Base-by-base conservation (phyloP, 2,888 invertebrate species). In the Agrypnus murinus region DNA sequence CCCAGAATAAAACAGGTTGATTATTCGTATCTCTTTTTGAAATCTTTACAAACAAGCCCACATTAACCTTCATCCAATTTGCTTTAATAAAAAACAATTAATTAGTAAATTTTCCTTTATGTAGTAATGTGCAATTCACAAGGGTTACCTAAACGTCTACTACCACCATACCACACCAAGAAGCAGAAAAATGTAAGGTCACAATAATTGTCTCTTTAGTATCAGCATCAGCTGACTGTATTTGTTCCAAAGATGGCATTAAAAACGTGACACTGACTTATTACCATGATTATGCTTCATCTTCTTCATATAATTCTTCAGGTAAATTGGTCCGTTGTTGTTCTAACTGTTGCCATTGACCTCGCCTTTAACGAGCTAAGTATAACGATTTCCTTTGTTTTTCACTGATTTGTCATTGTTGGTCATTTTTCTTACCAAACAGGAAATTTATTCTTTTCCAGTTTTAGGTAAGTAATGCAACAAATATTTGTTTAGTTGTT, bases 231-330 rank as follows among this genome's bases (percentile, higher is more conserved):
- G 55, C 55, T 55, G 55, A 55, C 36, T 55, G 19, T 17, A 15
- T 15, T 55, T 17, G 2, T 7, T 34, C 55, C 55, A 55, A 55
- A 55, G 36, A 55, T 38, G 55, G 55, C 17, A 25, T 36, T 12
- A 55, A 55, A 36, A 55, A 55, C 36, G 55, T 55, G 55, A 55
- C 55, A 55, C 36, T 55, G 17, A 55, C 55, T 55, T 38, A 36
- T 55, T 55, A 15, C 55, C 55, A 36, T 17, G 55, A 55, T 55
- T 55, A 55, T 38, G 36, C 38, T 55, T 17, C 55, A 17, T 38
- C 36, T n/a, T 34, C 34, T 55, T 55, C 55, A 4, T n/a, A 55
- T 38, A 36, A 19, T 10, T 50, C 50, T 36, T 34, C 10, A 10
- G 38, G n/a, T 46, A 55, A 55, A 55, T 38, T 50, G 50, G 32